Evolutionary conservation across 2,113 vertebrate species (phyloP), one percentile per base, ranked within the genome.

Genomic region (Alectura lathami): DNA sequence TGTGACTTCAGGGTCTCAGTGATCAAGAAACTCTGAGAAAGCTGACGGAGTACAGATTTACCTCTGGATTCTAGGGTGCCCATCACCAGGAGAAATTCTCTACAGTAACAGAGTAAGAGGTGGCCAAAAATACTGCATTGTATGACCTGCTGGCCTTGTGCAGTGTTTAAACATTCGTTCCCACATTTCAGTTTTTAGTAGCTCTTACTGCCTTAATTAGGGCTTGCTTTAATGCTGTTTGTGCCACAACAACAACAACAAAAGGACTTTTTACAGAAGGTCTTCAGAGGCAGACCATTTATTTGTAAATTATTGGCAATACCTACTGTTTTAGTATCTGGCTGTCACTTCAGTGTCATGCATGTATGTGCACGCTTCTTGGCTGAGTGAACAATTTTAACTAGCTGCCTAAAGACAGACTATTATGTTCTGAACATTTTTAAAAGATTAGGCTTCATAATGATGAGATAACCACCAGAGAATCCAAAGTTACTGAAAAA

Each of bases 331-430:
- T 82, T 79, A 23, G 1, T 17, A 10, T 86, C 80, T 93, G 67
- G 42, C 83, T 93, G 56, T 94, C 24, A 40, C 32, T 70, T 91
- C n/a, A 56, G 45, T 40, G 60, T 63, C 60, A 63, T 63, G 60
- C 38, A 29, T 63, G 60, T 67, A 75, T 78, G 40, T 64, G 22
- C 15, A 3, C 67, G 47, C 34, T 86, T 92, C 88, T 91, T 91
- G 69, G 81, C 74, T 85, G 77, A 87, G 24, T 76, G 74, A 84
- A 70, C 53, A 76, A 66, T 87, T 94, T 89, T 94, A 91, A 91
- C 40, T 94, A 89, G 57, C 66, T 91, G 36, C 79, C 92, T 87
- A 53, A 94, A 92, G 57, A 43, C 42, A 66, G 63, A 43, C 43
- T 75, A 0, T 72, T 82, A 60, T 66, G 57, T 80, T 87, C 47